phyloP scores from a whole-genome alignment of 1,140 invertebrate species.

The Orchesella cincta region DNA sequence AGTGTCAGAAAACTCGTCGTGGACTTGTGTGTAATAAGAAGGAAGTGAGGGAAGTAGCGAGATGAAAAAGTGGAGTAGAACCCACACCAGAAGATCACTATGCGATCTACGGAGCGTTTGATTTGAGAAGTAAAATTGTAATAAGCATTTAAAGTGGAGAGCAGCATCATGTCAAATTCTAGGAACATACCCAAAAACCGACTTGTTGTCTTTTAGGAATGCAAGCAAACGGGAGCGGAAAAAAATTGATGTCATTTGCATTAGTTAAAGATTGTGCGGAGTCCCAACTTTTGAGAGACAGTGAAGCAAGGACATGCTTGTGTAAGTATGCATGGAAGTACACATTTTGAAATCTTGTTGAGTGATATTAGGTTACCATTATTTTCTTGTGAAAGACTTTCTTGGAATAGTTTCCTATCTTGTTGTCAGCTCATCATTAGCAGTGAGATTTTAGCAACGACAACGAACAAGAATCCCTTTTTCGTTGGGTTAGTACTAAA shows the following conservation, averaged over 20 bases:
- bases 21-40: neutral
- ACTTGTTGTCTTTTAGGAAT: conserved; percentile 24
- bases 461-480: neutral
- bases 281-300: conserved; percentile 5
- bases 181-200: neutral
- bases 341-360: conserved; percentile 23
- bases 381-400: neutral
- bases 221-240: neutral
- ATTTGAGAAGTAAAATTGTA: neutral
- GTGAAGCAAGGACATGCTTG: neutral
- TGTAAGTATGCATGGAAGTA: neutral
- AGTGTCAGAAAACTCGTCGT: conserved; percentile 25
- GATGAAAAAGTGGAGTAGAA: neutral
- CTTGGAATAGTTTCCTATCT: conserved; percentile 1
- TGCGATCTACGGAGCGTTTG: neutral
- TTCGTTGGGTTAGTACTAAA: neutral
- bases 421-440: conserved; percentile 22
- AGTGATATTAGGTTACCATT: conserved; percentile 27
- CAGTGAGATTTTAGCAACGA: neutral
- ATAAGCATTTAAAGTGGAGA: conserved; percentile 13
- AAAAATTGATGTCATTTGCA: conserved; percentile 8
- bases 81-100: too few relatives aligned
- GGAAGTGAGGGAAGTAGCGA: neutral
- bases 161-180: neutral
- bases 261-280: neutral